phyloP scores from a whole-genome alignment of 2,888 invertebrate genomes.

The Anthoptus insignis region DNA sequence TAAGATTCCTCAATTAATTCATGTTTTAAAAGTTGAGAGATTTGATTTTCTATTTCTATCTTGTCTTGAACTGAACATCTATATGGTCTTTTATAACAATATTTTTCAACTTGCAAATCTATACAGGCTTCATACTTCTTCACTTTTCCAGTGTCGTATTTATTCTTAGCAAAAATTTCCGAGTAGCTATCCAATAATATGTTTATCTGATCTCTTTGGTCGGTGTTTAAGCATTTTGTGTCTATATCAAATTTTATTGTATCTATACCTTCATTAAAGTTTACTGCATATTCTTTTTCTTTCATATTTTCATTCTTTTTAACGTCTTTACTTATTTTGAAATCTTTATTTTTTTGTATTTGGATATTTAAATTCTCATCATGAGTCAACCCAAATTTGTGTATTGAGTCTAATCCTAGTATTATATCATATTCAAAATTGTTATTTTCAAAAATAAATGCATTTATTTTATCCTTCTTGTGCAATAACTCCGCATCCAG shows the following conservation, averaged over 20 bases:
- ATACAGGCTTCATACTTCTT: constrained; percentile 41
- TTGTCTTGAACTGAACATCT: constrained; percentile 21
- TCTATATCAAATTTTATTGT: constrained; percentile 37
- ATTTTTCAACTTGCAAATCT: constrained; percentile 33
- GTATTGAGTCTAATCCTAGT: constrained; percentile 17
- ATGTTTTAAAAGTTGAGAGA: constrained; percentile 11
- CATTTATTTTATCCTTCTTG: constrained; percentile 29
- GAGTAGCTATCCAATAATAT: constrained; percentile 40
- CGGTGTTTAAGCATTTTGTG: constrained; percentile 32
- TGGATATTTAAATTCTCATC: constrained; percentile 26
- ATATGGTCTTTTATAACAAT: constrained; percentile 22
- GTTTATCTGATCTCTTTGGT: constrained; percentile 39
- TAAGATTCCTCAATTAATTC: constrained; percentile 21
- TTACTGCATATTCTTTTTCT: constrained; percentile 20
- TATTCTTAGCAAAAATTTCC: constrained; percentile 42
- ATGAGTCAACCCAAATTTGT: constrained; percentile 16
- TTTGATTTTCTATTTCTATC: constrained; percentile 23
- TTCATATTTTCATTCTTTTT: background rate
- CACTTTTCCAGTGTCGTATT: constrained; percentile 40
- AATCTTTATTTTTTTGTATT: background rate
- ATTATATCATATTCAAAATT: constrained; percentile 24
- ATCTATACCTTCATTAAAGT: constrained; percentile 42
- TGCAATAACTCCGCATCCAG: constrained; percentile 19
- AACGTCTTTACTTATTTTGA: background rate
- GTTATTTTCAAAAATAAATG: constrained; percentile 32